phyloP scores from a whole-genome alignment of 2,113 vertebrate species.

The Prionailurus bengalensis region DNA sequence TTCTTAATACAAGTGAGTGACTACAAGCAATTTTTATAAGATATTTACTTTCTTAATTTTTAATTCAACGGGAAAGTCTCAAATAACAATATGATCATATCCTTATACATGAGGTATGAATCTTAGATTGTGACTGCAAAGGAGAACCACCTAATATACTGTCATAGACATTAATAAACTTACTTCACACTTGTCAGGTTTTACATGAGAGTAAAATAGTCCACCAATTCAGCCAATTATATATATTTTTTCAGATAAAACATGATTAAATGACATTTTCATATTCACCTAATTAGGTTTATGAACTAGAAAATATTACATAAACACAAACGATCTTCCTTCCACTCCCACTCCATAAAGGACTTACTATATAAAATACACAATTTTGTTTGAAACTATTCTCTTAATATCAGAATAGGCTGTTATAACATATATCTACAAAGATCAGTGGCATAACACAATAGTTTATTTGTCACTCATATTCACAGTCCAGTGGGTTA shows the following conservation, averaged over 20 bases:
- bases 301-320: neutral
- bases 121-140: neutral
- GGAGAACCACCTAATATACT: neutral
- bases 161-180: neutral
- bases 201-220: neutral
- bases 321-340: neutral
- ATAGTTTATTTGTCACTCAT: neutral
- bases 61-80: neutral
- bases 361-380: neutral
- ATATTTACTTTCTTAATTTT: slow-evolving; percentile 31
- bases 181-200: neutral
- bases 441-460: neutral
- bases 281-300: neutral
- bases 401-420: neutral
- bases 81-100: neutral
- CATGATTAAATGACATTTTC: neutral
- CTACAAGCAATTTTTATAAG: neutral
- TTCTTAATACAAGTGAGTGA: slow-evolving; percentile 96
- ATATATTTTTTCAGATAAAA: neutral
- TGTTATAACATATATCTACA: neutral
- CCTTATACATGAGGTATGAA: neutral
- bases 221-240: neutral
- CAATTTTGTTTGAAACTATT: neutral
- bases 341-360: neutral
- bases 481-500: neutral